Base-by-base conservation (phyloP, 2,797 vertebrate genomes). In the Mallotus villosus region DNA sequence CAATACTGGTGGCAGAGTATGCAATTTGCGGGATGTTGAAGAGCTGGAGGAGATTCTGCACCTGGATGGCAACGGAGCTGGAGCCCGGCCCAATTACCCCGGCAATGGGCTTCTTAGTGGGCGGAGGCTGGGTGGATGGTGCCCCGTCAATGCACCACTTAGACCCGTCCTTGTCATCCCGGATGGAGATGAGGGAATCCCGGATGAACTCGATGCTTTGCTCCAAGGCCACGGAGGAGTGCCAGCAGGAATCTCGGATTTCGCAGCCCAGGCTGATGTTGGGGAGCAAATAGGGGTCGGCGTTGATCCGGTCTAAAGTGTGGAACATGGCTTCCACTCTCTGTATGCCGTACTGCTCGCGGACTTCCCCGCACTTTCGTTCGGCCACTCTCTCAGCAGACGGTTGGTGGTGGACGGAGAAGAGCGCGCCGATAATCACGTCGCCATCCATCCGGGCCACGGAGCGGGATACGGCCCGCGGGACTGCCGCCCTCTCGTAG, bases 151-250 rank as follows among this genome's bases (percentile, higher is more conserved):
- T 82, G 74, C 98, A 99, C 84, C 95, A 95, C 60, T 95, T 94
- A 80, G 94, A 90, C 5, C 96, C 96, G 5, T 98, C 97, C 84
- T 94, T 96, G 55, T 99, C 97, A 19, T 99, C 97, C 71, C 97
- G 89, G 79, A 98, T 97, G 51, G 98, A 99, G 82, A 99, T 99
- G 70, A 99, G 94, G 1, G 98, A 99, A 89, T 99, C 98, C 74
- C 98, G 93, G 79, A 99, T 99, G 83, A 99, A 99, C 89, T 99
- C 98, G 49, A 99, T 99, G 90, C 98, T 99, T 87, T 99, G 98
- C 85, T 99, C 98, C 88, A 99, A 89, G 68, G 98, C 98, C 75
- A 99, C 98, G 0, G 97, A 98, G 0, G 98, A 99, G 82, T 99
- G 96, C 98, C 98, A 99, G 87, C 98, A 99, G 22, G 98, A 99